Base-by-base conservation (phyloP, 2,888 invertebrate genomes). In the Pseudoips prasinana region DNA sequence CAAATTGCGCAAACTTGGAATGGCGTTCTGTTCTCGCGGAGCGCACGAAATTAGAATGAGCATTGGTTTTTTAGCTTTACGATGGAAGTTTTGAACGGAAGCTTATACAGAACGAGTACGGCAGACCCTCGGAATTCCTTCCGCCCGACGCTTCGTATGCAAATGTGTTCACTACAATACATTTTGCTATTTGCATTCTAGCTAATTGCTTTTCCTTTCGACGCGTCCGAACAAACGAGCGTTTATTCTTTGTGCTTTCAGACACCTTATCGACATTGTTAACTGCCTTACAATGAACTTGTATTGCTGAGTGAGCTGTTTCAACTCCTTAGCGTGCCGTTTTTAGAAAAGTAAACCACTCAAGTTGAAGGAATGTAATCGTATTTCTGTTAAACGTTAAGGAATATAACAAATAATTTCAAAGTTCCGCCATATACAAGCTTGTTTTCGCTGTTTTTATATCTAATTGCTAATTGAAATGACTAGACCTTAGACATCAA, bases 201-300 rank as follows among this genome's bases (percentile, higher is more conserved):
- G 74, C 77, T 85, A 86, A 85, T 85, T 84, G 84, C 81, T 78
- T 81, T 82, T 79, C 81, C 81, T 82, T 79, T 81, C 70, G 63
- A 64, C 73, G 61, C 56, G 53, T 45, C 57, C 51, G 59, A 65
- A 71, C 68, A 70, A 78, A 75, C 65, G 64, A 65, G 46, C 64
- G 55, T 64, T 73, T 69, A 73, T 63, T 72, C 72, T 72, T 74
- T 73, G 64, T 66, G 48, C 44, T 52, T 20, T 47, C 34, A 56
- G 60, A 63, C 68, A 65, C 62, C 70, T 78, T 69, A 71, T 71
- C 63, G 68, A 63, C 52, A 42, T 46, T 53, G 56, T 55, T 57
- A 65, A 69, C 57, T 52, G 29, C 28, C 7, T 29, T 35, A 48
- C 40, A 54, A 44, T 56, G 45, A 51, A 48, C 46, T 42, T 14